Conservation (phyloP, 2,113 vertebrate genomes). For the Ascaphus truei region DNA sequence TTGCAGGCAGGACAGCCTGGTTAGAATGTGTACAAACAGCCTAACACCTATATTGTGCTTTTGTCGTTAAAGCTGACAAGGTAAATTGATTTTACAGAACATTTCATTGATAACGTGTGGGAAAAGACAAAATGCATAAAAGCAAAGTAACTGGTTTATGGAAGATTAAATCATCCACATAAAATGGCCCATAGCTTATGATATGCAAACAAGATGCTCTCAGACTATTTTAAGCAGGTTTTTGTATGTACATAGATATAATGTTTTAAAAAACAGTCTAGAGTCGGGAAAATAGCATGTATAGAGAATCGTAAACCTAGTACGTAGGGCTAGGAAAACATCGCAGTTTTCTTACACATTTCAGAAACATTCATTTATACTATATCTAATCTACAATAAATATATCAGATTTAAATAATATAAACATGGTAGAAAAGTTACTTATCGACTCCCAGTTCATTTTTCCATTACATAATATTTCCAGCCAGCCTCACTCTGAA, state of each 20-base stretch:
- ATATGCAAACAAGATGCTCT: not conserved
- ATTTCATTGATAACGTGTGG: conserved; percentile 21
- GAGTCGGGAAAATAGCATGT: no score
- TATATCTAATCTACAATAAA: no score
- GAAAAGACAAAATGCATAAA: conserved; percentile 21
- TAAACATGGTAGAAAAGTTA: no score
- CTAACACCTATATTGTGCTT: not conserved
- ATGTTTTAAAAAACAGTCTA: not conserved
- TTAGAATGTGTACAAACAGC: not conserved
- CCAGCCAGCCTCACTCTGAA: no score
- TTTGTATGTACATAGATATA: not conserved
- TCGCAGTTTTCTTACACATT: no score
- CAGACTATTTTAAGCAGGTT: not conserved
- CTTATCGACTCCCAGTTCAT: no score
- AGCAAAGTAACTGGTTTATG: conserved; percentile 21
- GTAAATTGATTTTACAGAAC: conserved; percentile 23
- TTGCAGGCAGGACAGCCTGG: not conserved
- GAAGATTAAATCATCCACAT: conserved; percentile 9
- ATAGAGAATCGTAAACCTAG: no score
- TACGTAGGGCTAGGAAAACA: no score
- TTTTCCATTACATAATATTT: no score
- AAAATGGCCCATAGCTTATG: conserved; percentile 16
- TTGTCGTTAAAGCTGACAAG: conserved; percentile 13
- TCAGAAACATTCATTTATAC: no score
- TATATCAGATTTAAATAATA: no score